Base-by-base conservation (phyloP, 2,113 vertebrate genomes). In the Myrmecobius fasciatus region DNA sequence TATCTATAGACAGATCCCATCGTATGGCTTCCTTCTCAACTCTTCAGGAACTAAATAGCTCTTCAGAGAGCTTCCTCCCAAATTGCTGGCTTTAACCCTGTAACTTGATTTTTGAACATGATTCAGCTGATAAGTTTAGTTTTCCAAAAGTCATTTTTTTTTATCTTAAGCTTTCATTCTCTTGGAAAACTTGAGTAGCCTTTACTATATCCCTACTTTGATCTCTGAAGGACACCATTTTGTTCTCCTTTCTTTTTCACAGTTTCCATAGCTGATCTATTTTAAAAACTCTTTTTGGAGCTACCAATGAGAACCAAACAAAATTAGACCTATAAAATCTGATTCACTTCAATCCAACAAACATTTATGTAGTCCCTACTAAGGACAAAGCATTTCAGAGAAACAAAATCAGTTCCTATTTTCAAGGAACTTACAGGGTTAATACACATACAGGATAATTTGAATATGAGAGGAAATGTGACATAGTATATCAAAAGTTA, bases 1-100 rank as follows among this genome's bases (percentile, higher is more conserved):
- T 93, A 25, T 95, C 48, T 46, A 67, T 43, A 91, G 31, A 88
- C 26, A 92, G 24, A 91, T 89, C 52, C 24, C 25, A 89, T 89
- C 43, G 28, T 46, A 53, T 56, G 22, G 83, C 89, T 91, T 92
- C 54, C 12, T 94, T 43, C 53, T 46, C 17, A 92, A 54, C 4
- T 52, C 94, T 52, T 25, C 1, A 75, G 48, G 43, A 92, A 26
- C 47, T 25, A 0, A 89, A 94, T 8, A 93, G 9, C 31, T 52
- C 12, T 89, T 92, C 90, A 9, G 25, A 67, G 51, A 46, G 49
- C 56, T 94, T 53, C 52, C 10, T 53, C 48, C 48, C 24, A 93
- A 67, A 75, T 43, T 52, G 20, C 3, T 9, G 3, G n/a, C 26
- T 3, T 3, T 2, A 20, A 75, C 6, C 17, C 24, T 49, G 3